Conservation (phyloP, 30 jellyfish, hydroid and myxozoan species). For the Turritopsis rubra region DNA sequence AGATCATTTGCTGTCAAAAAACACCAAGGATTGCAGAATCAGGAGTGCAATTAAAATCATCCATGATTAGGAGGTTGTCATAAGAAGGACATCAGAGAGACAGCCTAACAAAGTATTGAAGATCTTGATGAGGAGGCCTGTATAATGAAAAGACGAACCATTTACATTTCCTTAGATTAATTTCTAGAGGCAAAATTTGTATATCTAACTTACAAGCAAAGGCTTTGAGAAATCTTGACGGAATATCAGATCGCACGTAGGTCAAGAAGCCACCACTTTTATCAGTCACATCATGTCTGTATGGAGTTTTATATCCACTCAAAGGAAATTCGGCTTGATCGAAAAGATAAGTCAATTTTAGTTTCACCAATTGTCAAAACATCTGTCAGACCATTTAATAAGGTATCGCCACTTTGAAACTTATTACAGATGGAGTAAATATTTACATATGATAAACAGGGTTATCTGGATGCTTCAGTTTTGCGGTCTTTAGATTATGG, state of each 20-base stretch:
- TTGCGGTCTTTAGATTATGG: no score
- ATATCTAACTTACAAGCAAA: no score
- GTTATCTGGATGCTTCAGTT: no score
- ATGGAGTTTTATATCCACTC: background rate
- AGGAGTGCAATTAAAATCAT: background rate
- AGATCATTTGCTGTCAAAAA: background rate
- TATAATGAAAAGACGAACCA: background rate
- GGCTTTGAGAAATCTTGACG: constrained; percentile 2
- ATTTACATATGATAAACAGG: no score
- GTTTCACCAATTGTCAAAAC: background rate
- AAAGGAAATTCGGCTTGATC: no score
- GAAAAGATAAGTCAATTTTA: background rate
- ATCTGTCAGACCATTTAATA: constrained; percentile 5
- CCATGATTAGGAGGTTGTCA: background rate
- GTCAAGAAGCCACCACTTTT: constrained; percentile 3
- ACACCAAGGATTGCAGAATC: background rate
- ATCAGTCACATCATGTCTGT: constrained; percentile 1
- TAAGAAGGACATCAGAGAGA: background rate
- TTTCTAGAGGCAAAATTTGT: background rate
- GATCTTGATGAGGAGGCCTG: constrained; percentile 8
- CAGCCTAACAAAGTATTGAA: no score
- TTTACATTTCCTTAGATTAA: background rate
- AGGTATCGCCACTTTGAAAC: no score
- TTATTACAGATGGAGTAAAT: no score
- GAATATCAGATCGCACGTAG: background rate